phyloP scores from a whole-genome alignment of 2,888 invertebrate genomes.

The Gastrophysa polygoni region DNA sequence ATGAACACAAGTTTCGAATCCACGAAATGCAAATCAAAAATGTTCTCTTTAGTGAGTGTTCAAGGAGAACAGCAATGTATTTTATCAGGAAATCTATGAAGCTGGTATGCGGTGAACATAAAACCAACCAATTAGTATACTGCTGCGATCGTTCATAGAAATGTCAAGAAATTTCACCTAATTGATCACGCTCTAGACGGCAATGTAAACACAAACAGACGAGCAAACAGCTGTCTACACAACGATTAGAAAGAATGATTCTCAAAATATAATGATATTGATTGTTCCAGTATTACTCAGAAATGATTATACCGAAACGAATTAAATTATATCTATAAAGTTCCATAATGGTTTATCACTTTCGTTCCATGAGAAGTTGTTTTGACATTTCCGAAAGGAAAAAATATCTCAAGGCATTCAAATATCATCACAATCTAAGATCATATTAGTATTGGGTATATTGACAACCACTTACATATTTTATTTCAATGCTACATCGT shows the following conservation, averaged over 20 bases:
- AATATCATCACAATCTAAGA: too few species aligned
- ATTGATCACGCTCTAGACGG: slow-evolving; percentile 42
- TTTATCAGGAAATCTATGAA: slow-evolving; percentile 18
- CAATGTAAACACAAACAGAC: slow-evolving; percentile 36
- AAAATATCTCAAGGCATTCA: too few species aligned
- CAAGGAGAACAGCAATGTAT: not conserved
- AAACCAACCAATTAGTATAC: slow-evolving; percentile 43
- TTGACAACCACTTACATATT: not conserved
- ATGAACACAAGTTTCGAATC: too few species aligned
- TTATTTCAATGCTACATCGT: not conserved
- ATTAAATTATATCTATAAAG: too few species aligned
- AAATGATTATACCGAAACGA: too few species aligned
- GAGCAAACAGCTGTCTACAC: slow-evolving; percentile 27
- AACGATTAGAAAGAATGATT: not conserved
- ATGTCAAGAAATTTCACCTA: slow-evolving; percentile 43
- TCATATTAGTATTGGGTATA: too few species aligned
- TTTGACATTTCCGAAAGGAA: too few species aligned
- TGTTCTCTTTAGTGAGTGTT: not conserved
- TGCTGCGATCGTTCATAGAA: slow-evolving; percentile 42
- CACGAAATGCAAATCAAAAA: too few species aligned
- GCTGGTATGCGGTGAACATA: slow-evolving; percentile 22
- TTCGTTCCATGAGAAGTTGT: too few species aligned
- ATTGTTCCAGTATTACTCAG: too few species aligned
- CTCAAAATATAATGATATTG: too few species aligned
- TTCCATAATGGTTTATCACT: too few species aligned